Evolutionary conservation across 2,888 invertebrate genomes (phyloP).

Genomic region (Ochlodes sylvanus): DNA sequence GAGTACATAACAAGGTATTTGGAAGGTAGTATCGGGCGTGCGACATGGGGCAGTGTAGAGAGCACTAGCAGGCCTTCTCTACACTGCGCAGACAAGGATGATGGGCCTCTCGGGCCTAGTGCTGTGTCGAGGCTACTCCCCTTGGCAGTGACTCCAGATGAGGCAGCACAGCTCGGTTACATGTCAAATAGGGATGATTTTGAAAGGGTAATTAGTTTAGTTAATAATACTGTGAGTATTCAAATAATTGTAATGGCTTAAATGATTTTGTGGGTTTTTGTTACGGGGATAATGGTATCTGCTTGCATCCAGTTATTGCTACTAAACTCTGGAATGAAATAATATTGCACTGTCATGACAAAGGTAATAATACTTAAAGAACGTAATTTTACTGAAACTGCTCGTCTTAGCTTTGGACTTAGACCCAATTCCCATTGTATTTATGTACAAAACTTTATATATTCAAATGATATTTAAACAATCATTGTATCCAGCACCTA

Average conservation of each 20-base stretch:
- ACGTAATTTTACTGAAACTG: too few species aligned
- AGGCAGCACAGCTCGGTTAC: constrained; percentile 95
- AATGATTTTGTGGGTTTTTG: not conserved
- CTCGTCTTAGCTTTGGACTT: too few species aligned
- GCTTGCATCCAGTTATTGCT: not conserved
- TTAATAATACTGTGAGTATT: constrained; percentile 14
- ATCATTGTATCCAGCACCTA: too few species aligned
- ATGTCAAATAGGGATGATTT: constrained; percentile 98
- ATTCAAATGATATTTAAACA: too few species aligned
- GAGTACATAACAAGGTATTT: constrained; percentile 95
- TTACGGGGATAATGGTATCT: not conserved
- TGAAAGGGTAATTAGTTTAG: constrained; percentile 88
- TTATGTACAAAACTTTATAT: too few species aligned
- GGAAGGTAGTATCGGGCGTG: constrained; percentile 95
- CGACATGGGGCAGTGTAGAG: constrained; percentile 92
- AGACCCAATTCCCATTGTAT: too few species aligned
- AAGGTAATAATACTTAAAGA: too few species aligned
- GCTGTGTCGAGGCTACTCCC: constrained; percentile 89
- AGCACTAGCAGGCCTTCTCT: constrained; percentile 89
- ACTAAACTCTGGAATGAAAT: too few species aligned
- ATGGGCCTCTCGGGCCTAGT: constrained; percentile 91
- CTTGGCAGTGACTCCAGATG: constrained; percentile 92
- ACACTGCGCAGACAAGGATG: constrained; percentile 90
- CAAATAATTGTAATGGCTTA: not conserved
- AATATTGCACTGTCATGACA: too few species aligned